Conservation (phyloP, 2,797 vertebrate genomes). For the Aselliscus stoliczkanus region DNA sequence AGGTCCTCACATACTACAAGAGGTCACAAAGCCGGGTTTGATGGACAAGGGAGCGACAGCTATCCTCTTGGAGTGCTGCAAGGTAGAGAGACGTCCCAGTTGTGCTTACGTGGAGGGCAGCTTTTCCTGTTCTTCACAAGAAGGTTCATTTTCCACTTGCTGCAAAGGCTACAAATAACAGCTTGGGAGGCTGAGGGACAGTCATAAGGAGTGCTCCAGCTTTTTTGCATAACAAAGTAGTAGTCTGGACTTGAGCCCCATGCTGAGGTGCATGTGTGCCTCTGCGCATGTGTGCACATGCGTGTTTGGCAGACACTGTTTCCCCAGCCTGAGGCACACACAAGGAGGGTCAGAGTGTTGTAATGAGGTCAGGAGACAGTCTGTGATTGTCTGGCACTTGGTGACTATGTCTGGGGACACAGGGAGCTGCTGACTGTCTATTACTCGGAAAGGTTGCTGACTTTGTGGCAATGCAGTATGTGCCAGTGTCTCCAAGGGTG, state of each 20-base stretch:
- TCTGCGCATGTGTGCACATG: fast-evolving
- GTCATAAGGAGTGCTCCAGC: neutral
- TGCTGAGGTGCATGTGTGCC: fast-evolving
- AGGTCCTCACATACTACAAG: neutral
- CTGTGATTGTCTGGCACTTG: neutral
- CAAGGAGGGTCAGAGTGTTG: fast-evolving
- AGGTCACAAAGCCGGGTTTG: neutral
- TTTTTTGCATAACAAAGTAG: slow-evolving; percentile 70
- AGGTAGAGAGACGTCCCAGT: fast-evolving
- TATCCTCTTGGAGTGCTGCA: neutral
- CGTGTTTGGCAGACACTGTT: neutral
- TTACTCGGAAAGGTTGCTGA: neutral
- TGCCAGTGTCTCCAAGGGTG: neutral
- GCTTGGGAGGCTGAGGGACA: slow-evolving; percentile 65
- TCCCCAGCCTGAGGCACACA: neutral
- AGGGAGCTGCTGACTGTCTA: neutral
- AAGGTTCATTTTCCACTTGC: slow-evolving; percentile 64
- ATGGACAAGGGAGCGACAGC: neutral
- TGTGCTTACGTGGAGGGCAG: fast-evolving
- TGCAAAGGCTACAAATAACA: slow-evolving; percentile 64
- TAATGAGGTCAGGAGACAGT: neutral
- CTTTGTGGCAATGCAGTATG: fast-evolving
- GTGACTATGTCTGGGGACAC: neutral
- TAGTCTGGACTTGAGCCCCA: slow-evolving; percentile 51
- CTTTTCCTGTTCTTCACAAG: neutral